Conservation (phyloP, 2,113 vertebrate species). For the Leucosticte australis region DNA sequence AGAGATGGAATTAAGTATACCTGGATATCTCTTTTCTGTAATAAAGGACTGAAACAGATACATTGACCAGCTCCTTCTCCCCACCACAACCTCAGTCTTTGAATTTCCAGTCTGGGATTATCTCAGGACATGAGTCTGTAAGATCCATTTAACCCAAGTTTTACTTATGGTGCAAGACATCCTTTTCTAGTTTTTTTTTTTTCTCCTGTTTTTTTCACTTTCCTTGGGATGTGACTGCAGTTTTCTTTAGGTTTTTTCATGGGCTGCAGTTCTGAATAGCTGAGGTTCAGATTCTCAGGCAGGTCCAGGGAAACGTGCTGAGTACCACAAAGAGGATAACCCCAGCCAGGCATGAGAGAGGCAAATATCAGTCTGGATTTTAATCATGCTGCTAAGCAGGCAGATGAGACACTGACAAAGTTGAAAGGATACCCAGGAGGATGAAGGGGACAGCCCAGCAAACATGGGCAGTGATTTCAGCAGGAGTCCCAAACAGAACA, state of each 20-base stretch:
- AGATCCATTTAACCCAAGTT: background rate
- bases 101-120: background rate
- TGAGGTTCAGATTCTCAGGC: background rate
- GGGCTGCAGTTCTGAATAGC: background rate
- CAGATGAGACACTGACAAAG: background rate
- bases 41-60: background rate
- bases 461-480: background rate
- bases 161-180: background rate
- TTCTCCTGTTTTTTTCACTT: background rate
- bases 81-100: background rate
- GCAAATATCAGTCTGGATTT: background rate
- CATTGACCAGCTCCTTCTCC: background rate
- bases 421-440: background rate
- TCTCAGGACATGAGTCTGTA: background rate
- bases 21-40: background rate
- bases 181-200: background rate
- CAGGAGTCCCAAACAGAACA: background rate
- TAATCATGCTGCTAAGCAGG: background rate
- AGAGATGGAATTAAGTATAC: background rate
- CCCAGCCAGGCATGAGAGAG: background rate
- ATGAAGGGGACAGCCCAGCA: background rate
- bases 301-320: background rate
- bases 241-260: background rate
- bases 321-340: background rate
- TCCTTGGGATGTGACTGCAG: background rate